Evolutionary conservation across 2,888 invertebrate species (phyloP), one percentile per base, ranked within the genome.

Genomic region (Habroteleia sp.): DNA sequence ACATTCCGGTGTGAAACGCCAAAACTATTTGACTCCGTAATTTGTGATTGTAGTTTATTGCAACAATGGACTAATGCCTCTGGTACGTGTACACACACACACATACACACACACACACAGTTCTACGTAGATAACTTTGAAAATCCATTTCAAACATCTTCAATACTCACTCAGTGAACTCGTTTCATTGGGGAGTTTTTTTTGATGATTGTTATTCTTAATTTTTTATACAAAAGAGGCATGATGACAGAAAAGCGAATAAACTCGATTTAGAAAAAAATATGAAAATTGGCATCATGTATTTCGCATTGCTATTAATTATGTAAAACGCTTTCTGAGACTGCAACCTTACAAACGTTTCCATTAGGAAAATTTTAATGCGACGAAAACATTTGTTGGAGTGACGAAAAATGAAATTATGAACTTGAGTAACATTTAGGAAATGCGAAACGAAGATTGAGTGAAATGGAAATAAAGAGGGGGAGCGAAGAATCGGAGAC

Each of bases 11-110:
- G 84, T 82, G 85, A 85, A 85, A 87, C 85, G 86, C 86, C 86
- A 84, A 87, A 88, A 88, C 87, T 88, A 88, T 88, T 88, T 83
- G 87, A 88, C 87, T 88, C 85, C 73, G 88, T 88, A 88, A 88
- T 88, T 88, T 86, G 88, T 87, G 88, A 88, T 88, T 86, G 88
- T 88, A 87, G 87, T 88, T 88, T 88, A 88, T 88, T 87, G 86
- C 83, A 82, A 82, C 85, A 82, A 86, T 86, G 84, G 86, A 87
- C 86, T 84, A 82, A 81, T 83, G 80, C 77, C 76, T 42, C 58
- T 48, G 74, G 60, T 69, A 50, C 54, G 54, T 62, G 62, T 66
- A n/a, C n/a, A n/a, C n/a, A n/a, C n/a, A n/a, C n/a, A n/a, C n/a
- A n/a, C n/a, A n/a, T n/a, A n/a, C n/a, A n/a, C n/a, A n/a, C n/a